Evolutionary conservation across 2,888 invertebrate genomes (phyloP).

Genomic region (Rhagium mordax): DNA sequence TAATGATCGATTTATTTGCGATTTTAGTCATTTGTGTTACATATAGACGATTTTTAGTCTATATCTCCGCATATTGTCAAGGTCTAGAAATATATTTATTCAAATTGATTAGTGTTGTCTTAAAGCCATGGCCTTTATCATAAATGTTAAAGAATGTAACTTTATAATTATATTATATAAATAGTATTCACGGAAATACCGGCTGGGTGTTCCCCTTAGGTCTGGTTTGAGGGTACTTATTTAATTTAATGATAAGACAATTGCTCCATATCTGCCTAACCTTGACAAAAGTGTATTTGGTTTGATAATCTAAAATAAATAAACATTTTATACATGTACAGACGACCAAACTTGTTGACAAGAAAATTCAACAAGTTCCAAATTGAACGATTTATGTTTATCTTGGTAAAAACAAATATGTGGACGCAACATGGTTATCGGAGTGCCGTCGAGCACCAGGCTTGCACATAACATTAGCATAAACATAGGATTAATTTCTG

Average conservation of each 20-base stretch:
- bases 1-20: constrained; percentile 6
- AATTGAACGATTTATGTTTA: neutral
- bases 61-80: neutral
- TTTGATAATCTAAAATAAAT: constrained; percentile 14
- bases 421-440: no score
- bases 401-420: no score
- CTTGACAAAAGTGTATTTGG: constrained; percentile 11
- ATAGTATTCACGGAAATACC: neutral
- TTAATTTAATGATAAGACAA: constrained; percentile 6
- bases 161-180: no score
- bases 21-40: neutral
- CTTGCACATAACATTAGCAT: no score
- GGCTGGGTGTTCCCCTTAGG: neutral
- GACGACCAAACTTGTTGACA: neutral
- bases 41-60: neutral
- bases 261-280: constrained; percentile 9
- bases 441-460: no score
- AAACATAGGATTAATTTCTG: no score
- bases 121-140: neutral
- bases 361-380: neutral
- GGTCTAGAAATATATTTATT: neutral
- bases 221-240: constrained; percentile 1
- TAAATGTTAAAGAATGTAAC: neutral
- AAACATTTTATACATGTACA: constrained; percentile 19
- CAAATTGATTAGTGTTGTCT: neutral